Base-by-base conservation (phyloP, 2,797 vertebrate species). In the Dendrocincla tyrannina region DNA sequence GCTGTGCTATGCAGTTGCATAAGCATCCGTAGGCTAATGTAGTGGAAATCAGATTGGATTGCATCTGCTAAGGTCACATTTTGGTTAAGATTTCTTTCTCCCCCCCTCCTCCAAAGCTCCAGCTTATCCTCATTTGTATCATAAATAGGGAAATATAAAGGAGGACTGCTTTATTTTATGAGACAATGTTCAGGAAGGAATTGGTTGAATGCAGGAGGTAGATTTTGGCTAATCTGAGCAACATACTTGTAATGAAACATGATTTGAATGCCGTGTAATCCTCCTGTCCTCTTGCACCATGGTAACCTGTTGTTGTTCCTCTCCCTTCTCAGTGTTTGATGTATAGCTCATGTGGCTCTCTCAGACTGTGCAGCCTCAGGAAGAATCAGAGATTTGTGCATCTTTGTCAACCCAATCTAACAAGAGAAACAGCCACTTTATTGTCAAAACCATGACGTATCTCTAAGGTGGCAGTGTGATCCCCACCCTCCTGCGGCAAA, bases 1-100 rank as follows among this genome's bases (percentile, higher is more conserved):
- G 94, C 93, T 96, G 44, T 74, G 84, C 87, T 97, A 75, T 96
- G 84, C 85, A 85, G 91, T 97, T 97, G 88, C 97, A 94, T 92
- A 96, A 97, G 96, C 90, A 94, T 97, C 84, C 49, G n/a, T 95
- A 94, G 78, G 49, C 88, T 95, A 96, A 95, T 91, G 75, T 49
- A 91, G 74, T 97, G 77, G 63, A 96, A 79, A 86, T 92, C 84
- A 95, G 83, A 90, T 92, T 95, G 75, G 74, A 96, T 96, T 93
- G 95, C 95, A 92, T 97, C 83, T 90, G 89, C 92, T 92, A 96
- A 91, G 95, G 85, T 97, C 91, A 88, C 35, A 73, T 80, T 84
- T 91, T 97, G 93, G 86, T 95, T 96, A 96, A 88, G 77, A 88
- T 91, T 93, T 72, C 37, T 91, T 42, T 8, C 4, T 7, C 4